Evolutionary conservation across 2,797 vertebrate genomes (phyloP).

Genomic region (Alectoris magna): DNA sequence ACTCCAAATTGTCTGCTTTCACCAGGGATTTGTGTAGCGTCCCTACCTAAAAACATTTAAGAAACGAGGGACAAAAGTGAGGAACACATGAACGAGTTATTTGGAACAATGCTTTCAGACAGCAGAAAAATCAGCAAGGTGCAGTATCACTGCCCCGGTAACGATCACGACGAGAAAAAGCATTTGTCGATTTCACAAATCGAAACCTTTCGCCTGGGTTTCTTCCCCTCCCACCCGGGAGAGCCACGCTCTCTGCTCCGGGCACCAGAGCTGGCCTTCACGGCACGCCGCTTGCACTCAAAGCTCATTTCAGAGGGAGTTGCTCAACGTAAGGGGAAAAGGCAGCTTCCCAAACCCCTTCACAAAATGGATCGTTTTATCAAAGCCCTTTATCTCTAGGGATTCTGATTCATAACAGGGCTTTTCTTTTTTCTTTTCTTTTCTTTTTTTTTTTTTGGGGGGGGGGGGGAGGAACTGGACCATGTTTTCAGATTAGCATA

Average conservation of each 20-base stretch:
- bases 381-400: not conserved
- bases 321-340: not conserved
- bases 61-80: not conserved
- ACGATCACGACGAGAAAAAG: not conserved
- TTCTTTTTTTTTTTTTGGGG: too few species aligned
- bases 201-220: not conserved
- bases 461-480: not conserved
- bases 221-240: not conserved
- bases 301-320: not conserved
- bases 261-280: not conserved
- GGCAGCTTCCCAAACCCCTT: not conserved
- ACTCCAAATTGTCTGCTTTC: slow-evolving; percentile 90
- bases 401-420: not conserved
- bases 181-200: slow-evolving; percentile 51
- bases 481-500: not conserved
- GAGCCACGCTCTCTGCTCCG: not conserved
- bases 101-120: not conserved
- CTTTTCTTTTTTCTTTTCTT: not conserved
- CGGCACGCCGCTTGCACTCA: not conserved
- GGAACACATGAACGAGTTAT: not conserved
- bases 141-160: not conserved
- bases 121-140: not conserved
- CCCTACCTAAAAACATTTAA: slow-evolving; percentile 86
- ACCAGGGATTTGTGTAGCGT: slow-evolving; percentile 91
- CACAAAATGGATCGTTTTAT: not conserved